Base-by-base conservation (phyloP, 2,797 vertebrate species). In the Setipinna tenuifilis region DNA sequence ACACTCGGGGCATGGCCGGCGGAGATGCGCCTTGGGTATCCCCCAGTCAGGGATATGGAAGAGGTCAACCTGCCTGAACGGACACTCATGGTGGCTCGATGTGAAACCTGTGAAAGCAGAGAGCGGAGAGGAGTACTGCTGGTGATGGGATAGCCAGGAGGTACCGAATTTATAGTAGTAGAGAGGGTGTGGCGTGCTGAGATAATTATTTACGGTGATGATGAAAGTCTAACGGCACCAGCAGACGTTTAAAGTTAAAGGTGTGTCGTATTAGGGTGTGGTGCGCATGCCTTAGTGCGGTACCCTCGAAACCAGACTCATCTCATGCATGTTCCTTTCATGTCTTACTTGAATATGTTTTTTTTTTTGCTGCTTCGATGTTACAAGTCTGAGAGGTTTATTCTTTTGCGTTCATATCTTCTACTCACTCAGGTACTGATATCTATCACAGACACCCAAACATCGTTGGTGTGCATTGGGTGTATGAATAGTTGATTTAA, bases 1-100 rank as follows among this genome's bases (percentile, higher is more conserved):
- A 95, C 89, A 85, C 90, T 92, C 16, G 89, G 86, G 12, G 90
- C 28, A 61, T 84, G 87, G 19, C 87, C 90, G 1, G 25, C 21
- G 0, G 82, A 82, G 2, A 89, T 58, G 84, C 88, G 88, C 59
- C 14, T 35, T 35, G 14, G 11, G 28, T 75, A 75, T 35, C 68
- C 68, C 31, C 68, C 68, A 0, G 68, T 17, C 1, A 75, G 68
- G 28, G 68, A 75, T 10, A 71, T 31, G 14, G 68, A 75, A 14
- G 68, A 75, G 5, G 2, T 19, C 14, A 0, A 35, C 12, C 4
- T 17, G 16, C 2, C 6, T 75, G 68, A 35, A 31, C 28, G 68
- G 68, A 17, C 4, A 41, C 68, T 75, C 68, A 75, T 75, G 68
- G 28, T 35, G 68, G 31, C 28, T 75, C 68, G 28, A 19, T 75